Evolutionary conservation across 2,797 vertebrate species (phyloP), one percentile per base, ranked within the genome.

Genomic region (Lophius americanus): DNA sequence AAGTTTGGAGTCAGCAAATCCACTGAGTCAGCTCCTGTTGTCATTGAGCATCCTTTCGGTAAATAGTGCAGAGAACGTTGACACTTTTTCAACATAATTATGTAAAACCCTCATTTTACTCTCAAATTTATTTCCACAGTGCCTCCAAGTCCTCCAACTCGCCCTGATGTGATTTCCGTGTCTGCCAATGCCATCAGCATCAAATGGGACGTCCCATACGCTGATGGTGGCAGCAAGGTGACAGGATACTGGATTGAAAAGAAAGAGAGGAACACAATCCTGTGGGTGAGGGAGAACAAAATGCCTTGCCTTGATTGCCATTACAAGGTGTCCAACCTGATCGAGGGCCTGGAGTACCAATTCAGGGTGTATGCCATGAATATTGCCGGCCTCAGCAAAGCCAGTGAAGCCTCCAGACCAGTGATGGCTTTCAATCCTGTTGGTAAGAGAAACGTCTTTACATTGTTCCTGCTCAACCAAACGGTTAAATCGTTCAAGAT

Each of bases 221-320:
- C 97, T 52, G 98, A 99, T 52, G 98, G 98, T 43, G 98, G 98
- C 85, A 99, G 98, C 89, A 90, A 95, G 89, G 91, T 99, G 71
- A 93, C 95, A 54, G 98, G 97, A 70, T 99, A 99, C 75, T 99
- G 97, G 98, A 97, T 99, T 76, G 98, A 99, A 90, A 99, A 98
- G 92, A 99, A 99, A 80, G 98, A 99, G 85, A 96, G 98, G 38
- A 99, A 99, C 87, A 99, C 97, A 0, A 99, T 99, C 73, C 92
- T 99, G 63, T 99, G 98, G 98, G 96, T 97, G 82, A 96, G 98
- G 71, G 98, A 99, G 89, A 99, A 99, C 92, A 99, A 99, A 89
- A 91, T 95, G 23, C 97, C 96, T 5, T 99, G 96, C 82, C 89
- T 94, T 76, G 98, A 99, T 37, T 96, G 95, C 69, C 93, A 95